A percentile compares a stretch with the other conserved stretches of the same genome.
Evolutionary conservation across 2,113 vertebrate species (phyloP).

Genomic region (Equus przewalskii): DNA sequence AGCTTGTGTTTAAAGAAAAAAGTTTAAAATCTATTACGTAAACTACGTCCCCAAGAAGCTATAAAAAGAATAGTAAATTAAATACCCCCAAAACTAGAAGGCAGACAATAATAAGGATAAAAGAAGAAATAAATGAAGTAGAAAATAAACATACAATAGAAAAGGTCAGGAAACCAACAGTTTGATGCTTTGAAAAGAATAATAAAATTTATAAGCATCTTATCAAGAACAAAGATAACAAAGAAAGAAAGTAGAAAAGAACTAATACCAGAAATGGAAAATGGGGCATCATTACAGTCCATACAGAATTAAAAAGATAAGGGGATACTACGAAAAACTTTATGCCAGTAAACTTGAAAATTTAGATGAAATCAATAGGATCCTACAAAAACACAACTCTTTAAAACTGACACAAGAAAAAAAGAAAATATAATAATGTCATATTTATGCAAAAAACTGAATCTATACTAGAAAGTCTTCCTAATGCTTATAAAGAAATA

Average conservation of each 20-base stretch:
- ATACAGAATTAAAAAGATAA: neutral
- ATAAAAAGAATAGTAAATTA: neutral
- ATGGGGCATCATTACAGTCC: neutral
- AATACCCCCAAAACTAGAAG: neutral
- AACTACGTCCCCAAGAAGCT: neutral
- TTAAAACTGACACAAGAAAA: neutral
- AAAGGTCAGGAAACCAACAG: neutral
- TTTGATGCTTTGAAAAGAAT: neutral
- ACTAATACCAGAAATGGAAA: neutral
- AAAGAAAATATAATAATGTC: neutral
- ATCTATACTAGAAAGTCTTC: neutral
- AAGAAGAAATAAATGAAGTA: neutral
- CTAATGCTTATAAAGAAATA: neutral
- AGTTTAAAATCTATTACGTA: neutral
- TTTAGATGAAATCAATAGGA: neutral
- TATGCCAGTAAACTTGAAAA: conserved; percentile 19
- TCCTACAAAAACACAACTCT: neutral
- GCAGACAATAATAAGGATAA: neutral
- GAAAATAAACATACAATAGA: neutral
- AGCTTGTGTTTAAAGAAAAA: neutral
- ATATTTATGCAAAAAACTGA: neutral
- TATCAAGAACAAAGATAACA: neutral
- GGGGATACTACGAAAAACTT: neutral
- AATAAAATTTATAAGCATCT: neutral
- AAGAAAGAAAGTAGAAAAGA: conserved; percentile 28